A percentile compares a stretch with the other conserved stretches of the same genome.
Conservation (phyloP, 2,888 invertebrate genomes). For the Sclerodermus sp. region DNA sequence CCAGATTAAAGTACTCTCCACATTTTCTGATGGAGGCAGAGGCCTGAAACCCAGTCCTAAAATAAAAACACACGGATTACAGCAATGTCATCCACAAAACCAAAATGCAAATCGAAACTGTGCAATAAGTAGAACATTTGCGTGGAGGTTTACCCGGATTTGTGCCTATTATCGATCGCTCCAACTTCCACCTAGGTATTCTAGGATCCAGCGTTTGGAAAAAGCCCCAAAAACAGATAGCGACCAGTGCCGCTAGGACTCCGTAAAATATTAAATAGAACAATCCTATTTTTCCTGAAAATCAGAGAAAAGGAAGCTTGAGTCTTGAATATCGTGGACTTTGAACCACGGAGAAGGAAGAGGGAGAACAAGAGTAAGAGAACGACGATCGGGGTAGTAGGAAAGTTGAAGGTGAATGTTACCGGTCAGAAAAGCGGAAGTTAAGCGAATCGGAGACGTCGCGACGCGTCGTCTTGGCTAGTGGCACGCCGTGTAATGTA, state of each 20-base stretch:
- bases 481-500: neutral
- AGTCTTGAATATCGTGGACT: too few relatives aligned
- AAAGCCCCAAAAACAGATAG: constrained; percentile 94
- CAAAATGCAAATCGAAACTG: too few relatives aligned
- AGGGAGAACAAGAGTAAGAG: neutral
- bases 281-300: constrained; percentile 87
- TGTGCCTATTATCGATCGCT: constrained; percentile 85
- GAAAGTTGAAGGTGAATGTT: neutral
- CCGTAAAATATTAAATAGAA: constrained; percentile 95
- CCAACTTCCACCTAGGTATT: constrained; percentile 86
- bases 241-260: constrained; percentile 87
- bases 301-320: too few relatives aligned
- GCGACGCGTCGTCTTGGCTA: too few relatives aligned
- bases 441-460: neutral
- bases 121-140: too few relatives aligned
- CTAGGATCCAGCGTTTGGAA: constrained; percentile 86
- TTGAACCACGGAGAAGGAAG: too few relatives aligned
- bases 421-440: neutral
- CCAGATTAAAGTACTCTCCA: constrained; percentile 94
- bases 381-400: neutral
- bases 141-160: constrained; percentile 95
- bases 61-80: neutral
- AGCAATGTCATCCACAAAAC: neutral
- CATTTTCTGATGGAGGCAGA: constrained; percentile 80
- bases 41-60: constrained; percentile 90